phyloP scores from a whole-genome alignment of 2,113 vertebrate species.

The Osmerus eperlanus region DNA sequence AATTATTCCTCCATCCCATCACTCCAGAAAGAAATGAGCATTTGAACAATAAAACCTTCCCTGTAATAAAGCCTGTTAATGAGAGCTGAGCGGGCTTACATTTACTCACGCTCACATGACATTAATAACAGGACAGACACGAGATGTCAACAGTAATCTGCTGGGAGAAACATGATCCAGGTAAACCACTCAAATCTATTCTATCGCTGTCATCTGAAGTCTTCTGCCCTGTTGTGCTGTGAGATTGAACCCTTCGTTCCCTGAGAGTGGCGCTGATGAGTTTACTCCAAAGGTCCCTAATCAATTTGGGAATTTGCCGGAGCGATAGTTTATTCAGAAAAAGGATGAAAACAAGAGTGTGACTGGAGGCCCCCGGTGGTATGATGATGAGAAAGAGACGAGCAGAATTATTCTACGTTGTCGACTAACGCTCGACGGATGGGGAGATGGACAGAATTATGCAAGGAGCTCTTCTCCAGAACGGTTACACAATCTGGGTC shows the following conservation, averaged over 20 bases:
- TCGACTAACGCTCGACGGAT: constrained; percentile 10
- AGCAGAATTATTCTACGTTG: constrained; percentile 10
- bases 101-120: neutral
- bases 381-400: constrained; percentile 17
- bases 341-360: neutral
- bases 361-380: constrained; percentile 7
- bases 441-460: constrained; percentile 15
- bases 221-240: neutral
- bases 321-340: constrained; percentile 5
- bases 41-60: neutral
- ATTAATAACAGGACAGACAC: neutral
- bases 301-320: neutral
- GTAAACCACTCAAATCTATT: neutral
- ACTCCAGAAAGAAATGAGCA: neutral
- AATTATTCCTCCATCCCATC: neutral
- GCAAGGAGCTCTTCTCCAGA: constrained; percentile 6
- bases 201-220: neutral
- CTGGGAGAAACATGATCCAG: neutral
- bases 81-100: neutral
- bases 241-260: neutral
- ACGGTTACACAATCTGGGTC: constrained; percentile 23
- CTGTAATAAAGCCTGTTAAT: neutral
- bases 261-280: neutral
- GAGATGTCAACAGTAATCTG: neutral
- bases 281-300: neutral